These are phyloP conservation scores for Argyrosomus japonicus DNA, from an alignment of 2,113 vertebrate species.

Conservation along the genomic window DNA sequence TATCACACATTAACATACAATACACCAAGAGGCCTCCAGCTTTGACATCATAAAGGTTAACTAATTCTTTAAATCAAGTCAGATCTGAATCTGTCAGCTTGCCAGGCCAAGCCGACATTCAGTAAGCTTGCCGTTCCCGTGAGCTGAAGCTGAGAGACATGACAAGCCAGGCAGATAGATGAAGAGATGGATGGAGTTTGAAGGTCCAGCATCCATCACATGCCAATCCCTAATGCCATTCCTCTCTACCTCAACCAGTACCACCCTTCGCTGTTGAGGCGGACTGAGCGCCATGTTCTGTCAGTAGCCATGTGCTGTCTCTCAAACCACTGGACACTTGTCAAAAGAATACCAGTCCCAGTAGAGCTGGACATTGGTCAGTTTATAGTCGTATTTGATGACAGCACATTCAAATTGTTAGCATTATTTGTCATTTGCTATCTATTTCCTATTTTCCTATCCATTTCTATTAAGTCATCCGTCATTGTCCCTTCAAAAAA, in stretches of 20 bases:
- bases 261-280: constrained; percentile 11
- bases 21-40: constrained; percentile 57
- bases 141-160: constrained; percentile 64
- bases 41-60: constrained; percentile 85
- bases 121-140: constrained; percentile 63
- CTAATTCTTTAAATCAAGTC: constrained; percentile 83
- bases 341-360: constrained; percentile 39
- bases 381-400: background rate
- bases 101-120: constrained; percentile 61
- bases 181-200: constrained; percentile 66
- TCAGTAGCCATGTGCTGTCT: constrained; percentile 66
- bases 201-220: constrained; percentile 77
- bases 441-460: background rate
- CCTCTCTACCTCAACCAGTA: constrained; percentile 37
- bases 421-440: background rate
- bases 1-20: constrained; percentile 69
- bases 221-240: constrained; percentile 48
- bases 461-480: background rate
- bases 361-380: constrained; percentile 24
- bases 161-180: constrained; percentile 67
- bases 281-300: constrained; percentile 35
- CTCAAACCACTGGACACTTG: constrained; percentile 59
- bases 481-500: constrained; percentile 21
- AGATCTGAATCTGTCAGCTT: constrained; percentile 79
- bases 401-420: background rate